These are phyloP conservation scores for Hydrotaea diabolus DNA, from an alignment of 2,888 invertebrate genomes.

Conservation along the genomic window DNA sequence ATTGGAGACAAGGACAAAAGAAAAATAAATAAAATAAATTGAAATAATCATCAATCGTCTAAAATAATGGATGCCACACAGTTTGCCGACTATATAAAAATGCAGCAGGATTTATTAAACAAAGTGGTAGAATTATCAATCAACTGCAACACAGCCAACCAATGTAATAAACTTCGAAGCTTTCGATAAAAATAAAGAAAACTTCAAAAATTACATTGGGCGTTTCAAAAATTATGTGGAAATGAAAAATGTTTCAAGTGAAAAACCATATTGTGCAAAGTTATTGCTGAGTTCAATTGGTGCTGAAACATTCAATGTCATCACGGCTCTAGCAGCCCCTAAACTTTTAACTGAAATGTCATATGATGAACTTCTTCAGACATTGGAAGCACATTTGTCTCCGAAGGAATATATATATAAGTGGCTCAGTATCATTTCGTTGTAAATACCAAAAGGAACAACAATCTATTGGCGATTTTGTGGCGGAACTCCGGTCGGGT, in stretches of 20 bases:
- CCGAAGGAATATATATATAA: conserved; percentile 30
- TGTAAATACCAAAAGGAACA: conserved; percentile 44
- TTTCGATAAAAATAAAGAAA: conserved; percentile 31
- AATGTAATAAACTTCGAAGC: conserved; percentile 32
- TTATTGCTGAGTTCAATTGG: conserved; percentile 35
- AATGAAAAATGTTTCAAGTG: not conserved
- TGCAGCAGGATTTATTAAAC: too few relatives aligned
- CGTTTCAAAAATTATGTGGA: too few relatives aligned
- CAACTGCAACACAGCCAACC: not conserved
- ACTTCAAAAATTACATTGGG: conserved; percentile 26
- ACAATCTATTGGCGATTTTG: conserved; percentile 44
- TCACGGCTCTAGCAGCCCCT: conserved; percentile 16
- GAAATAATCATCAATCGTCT: not conserved
- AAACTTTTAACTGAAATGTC: conserved; percentile 8
- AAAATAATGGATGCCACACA: not conserved
- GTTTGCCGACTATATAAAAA: conserved; percentile 20
- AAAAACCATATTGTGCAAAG: conserved; percentile 37
- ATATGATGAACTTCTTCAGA: conserved; percentile 9
- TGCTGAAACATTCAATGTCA: conserved; percentile 15
- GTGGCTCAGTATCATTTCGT: conserved; percentile 55
- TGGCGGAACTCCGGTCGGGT: conserved; percentile 41
- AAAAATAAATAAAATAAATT: conserved; percentile 26
- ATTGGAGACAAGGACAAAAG: conserved; percentile 21
- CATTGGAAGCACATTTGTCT: conserved; percentile 42
- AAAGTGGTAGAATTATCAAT: not conserved